Evolutionary conservation across 2,888 invertebrate genomes (phyloP).

Genomic region (Eristalis arbustorum): DNA sequence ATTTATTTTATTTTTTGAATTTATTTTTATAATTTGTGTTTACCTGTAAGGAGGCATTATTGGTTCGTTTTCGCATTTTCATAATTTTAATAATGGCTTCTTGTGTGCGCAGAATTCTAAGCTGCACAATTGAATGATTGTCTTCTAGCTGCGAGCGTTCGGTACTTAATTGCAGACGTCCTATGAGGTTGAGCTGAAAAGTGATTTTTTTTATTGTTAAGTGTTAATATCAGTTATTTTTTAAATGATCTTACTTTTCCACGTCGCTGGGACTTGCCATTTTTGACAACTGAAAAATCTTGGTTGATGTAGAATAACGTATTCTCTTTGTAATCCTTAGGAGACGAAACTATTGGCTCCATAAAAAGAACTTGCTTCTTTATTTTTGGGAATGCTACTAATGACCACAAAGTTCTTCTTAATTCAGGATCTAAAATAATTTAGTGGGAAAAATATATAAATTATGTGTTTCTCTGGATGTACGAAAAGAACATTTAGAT

Average conservation of each 20-base stretch:
- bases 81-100: conserved; percentile 99
- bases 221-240: not conserved
- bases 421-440: conserved; percentile 90
- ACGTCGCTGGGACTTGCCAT: conserved; percentile 95
- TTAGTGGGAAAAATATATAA: not conserved
- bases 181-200: conserved; percentile 92
- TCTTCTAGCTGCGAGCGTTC: conserved; percentile 98
- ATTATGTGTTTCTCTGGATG: not conserved
- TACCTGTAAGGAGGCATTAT: conserved; percentile 95
- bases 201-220: not conserved
- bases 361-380: conserved; percentile 94
- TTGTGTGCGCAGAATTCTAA: conserved; percentile 94
- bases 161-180: conserved; percentile 95
- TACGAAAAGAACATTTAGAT: too few relatives aligned
- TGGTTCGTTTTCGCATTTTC: conserved; percentile 97
- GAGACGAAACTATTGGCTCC: conserved; percentile 89
- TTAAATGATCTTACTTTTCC: conserved; percentile 85
- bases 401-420: conserved; percentile 95
- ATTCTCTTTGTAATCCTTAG: conserved; percentile 96
- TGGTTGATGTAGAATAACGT: conserved; percentile 98
- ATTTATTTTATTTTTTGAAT: not conserved
- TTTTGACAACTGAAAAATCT: conserved; percentile 96
- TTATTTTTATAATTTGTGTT: conserved; percentile 15
- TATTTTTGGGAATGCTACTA: conserved; percentile 97
- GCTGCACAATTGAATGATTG: conserved; percentile 98